Percentiles rank a stretch among this genome's conserved stretches.
phyloP scores from a whole-genome alignment of 2,113 vertebrate species.

The Triplophysa tibetana region DNA sequence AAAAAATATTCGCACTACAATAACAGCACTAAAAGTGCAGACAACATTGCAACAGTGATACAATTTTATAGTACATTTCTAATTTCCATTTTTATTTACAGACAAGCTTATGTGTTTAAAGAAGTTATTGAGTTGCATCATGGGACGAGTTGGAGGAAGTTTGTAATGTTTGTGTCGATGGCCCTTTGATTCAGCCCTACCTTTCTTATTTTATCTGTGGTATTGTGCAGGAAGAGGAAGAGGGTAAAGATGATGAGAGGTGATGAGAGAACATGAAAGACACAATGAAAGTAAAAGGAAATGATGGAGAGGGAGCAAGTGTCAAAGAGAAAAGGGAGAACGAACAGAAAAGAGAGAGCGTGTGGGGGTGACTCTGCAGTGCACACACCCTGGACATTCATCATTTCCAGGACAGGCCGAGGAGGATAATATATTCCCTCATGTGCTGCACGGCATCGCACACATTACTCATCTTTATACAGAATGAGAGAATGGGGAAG shows the following conservation, averaged over 20 bases:
- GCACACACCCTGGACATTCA: constrained; percentile 49
- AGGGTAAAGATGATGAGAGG: not conserved
- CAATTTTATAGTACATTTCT: too few species aligned
- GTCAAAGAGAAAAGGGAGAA: constrained; percentile 19
- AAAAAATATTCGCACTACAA: too few species aligned
- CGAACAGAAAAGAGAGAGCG: constrained; percentile 35
- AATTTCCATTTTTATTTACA: too few species aligned
- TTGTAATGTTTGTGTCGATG: too few species aligned
- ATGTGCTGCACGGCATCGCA: constrained; percentile 48
- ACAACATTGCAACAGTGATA: too few species aligned
- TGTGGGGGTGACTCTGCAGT: constrained; percentile 45
- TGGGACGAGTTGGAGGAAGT: too few species aligned
- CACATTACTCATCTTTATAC: constrained; percentile 53
- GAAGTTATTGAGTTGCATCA: too few species aligned
- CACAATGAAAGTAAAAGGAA: constrained; percentile 19
- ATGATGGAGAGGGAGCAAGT: constrained; percentile 3
- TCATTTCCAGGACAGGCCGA: constrained; percentile 48
- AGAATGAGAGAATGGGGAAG: constrained; percentile 1
- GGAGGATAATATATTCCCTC: constrained; percentile 52
- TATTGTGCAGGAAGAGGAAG: not conserved
- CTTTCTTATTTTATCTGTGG: constrained; percentile 15
- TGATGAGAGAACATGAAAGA: constrained; percentile 7
- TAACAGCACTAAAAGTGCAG: too few species aligned
- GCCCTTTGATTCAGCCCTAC: too few species aligned
- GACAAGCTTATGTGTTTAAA: too few species aligned